Conservation (phyloP, 2,113 vertebrate genomes). For the Clarias macrocephalus region DNA sequence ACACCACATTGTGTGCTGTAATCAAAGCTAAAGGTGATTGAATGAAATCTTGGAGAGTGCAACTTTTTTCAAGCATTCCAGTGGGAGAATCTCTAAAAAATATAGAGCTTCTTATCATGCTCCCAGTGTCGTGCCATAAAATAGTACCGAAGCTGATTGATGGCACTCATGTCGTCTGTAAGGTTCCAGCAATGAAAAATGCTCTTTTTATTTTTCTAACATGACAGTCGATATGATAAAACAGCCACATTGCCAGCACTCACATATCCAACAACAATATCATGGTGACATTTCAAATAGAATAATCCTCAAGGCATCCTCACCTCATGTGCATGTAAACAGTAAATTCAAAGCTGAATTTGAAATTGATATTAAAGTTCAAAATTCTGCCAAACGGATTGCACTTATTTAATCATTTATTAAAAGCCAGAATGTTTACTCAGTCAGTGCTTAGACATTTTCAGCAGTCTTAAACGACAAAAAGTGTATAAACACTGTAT, state of each 20-base stretch:
- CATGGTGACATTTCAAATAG: background rate
- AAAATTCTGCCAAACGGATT: background rate
- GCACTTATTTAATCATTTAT: constrained; percentile 6
- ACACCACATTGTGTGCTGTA: too few species aligned
- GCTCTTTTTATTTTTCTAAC: background rate
- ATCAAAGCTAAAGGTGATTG: too few species aligned
- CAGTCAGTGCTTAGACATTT: background rate
- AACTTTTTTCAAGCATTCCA: too few species aligned
- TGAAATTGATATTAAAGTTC: background rate
- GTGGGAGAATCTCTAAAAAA: too few species aligned
- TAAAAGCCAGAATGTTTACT: background rate
- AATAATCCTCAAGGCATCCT: background rate
- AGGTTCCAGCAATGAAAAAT: background rate
- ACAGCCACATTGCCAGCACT: background rate
- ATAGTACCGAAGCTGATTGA: background rate
- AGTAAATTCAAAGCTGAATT: background rate
- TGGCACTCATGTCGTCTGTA: background rate
- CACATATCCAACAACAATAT: background rate
- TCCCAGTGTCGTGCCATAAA: background rate
- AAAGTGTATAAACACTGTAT: background rate
- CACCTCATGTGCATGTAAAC: background rate
- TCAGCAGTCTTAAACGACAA: background rate
- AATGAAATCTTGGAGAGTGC: too few species aligned
- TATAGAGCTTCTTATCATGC: background rate
- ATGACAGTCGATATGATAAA: background rate